Evolutionary conservation across 2,113 vertebrate genomes (phyloP), one percentile per base, ranked within the genome.

Genomic region (Anseranas semipalmata): DNA sequence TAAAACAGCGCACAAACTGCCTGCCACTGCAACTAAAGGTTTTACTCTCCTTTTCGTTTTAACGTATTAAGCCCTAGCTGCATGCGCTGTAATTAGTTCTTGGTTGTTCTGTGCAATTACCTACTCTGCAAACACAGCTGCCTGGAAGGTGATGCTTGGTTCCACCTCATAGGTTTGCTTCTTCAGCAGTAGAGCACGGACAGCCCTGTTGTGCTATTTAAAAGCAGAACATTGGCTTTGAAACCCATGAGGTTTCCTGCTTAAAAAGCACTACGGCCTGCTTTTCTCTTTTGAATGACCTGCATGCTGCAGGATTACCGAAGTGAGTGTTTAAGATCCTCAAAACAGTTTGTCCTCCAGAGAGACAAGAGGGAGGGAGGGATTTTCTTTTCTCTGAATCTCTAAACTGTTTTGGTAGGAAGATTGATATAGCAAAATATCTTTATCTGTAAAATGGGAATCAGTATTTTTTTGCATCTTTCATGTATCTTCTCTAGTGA

Each of bases 31-130:
- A 78, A 48, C 68, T 84, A 70, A 46, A 86, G 32, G 22, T 71
- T 90, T 85, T 43, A 71, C 53, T 95, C 72, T 74, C 77, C 9
- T 84, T 77, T 85, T 87, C 60, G 52, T 95, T 94, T 89, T 75
- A 81, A 85, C 9, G 1, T 35, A 37, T 75, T 67, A 66, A 89
- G 39, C 35, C 30, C 2, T 12, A 89, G 56, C 90, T 91, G 90
- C 80, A 85, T 87, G 88, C 0, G 0, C 65, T 81, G 30, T 84
- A 68, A 68, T 77, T 28, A 68, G 68, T 80, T 28, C 60, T 79
- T 74, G 72, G 35, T 94, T 92, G 35, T 59, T 58, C 76, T 94
- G 5, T 78, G 65, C 52, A 62, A 4, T 88, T 63, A 35, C 67
- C 10, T 74, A 3, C 63, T 63, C 48, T 2, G 13, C 52, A 77